Base-by-base conservation (phyloP, 1,140 invertebrate species). In the Halyomorpha halys region DNA sequence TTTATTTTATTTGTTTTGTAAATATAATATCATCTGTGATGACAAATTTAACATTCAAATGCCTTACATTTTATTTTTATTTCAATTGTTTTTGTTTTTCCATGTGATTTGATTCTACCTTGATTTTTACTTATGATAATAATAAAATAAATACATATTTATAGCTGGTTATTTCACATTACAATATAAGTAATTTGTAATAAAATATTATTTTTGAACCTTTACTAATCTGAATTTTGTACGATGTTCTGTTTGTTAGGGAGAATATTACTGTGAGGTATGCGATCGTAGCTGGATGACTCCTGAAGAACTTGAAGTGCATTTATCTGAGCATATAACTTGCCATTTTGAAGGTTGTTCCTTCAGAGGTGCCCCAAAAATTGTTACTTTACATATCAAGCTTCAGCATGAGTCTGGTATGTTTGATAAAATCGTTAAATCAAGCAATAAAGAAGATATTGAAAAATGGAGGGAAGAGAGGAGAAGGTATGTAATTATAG, bases 281-380 rank as follows among this genome's bases (percentile, higher is more conserved):
- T 93, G 91, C 74, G 87, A 89, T 68, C 79, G 83, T 73, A 80
- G 82, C 45, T 90, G 90, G 73, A 73, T 74, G 53, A 79, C 76
- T 8, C 67, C 76, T 53, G 76, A 83, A 21, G 72, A 79, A 66
- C 79, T 86, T 56, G 70, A 82, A 51, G 75, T 78, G 56, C 90
- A 94, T 73, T 76, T 83, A 67, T 70, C 74, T 4, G 80, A 83
- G 67, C 90, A 94, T 75, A 78, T 82, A 74, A 74, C 79, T 73
- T 93, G 89, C 72, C 84, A 83, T 49, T 81, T 87, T 18, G 86
- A 91, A 70, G 85, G 85, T n/a, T 94, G 91, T 72, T 81, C 78
- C 25, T 93, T 89, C 77, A 77, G 83, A 16, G 90, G 88, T 18
- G 83, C 90, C 73, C 81, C 86, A 13, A 85, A 85, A 72, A 75